phyloP scores from a whole-genome alignment of 2,113 vertebrate species.

The Colistium nudipinnis region DNA sequence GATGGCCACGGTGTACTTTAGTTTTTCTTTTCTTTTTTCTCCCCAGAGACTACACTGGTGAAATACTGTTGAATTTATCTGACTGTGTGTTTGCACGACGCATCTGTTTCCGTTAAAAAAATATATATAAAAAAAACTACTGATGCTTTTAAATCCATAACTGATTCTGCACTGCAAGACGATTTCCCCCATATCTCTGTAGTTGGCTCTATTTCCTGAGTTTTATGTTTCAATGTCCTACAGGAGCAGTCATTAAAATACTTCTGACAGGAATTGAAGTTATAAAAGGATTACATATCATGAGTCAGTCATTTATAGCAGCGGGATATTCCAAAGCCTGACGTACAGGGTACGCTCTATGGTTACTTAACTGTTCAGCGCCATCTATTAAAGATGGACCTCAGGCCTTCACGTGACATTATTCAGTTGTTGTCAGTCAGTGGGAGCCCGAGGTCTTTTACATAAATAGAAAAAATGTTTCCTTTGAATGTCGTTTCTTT shows the following conservation, averaged over 20 bases:
- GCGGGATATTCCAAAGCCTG: neutral
- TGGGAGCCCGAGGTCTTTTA: slow-evolving; percentile 26
- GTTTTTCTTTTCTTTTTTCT: neutral
- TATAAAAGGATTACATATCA: neutral
- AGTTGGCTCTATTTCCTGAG: neutral
- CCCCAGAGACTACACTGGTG: neutral
- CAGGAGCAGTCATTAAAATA: neutral
- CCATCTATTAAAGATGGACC: too few species aligned
- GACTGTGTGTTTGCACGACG: neutral
- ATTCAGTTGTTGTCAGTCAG: slow-evolving; percentile 19
- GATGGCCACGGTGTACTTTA: slow-evolving; percentile 24
- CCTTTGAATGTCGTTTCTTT: slow-evolving; percentile 16
- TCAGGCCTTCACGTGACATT: slow-evolving; percentile 12
- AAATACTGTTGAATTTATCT: neutral
- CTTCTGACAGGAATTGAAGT: neutral
- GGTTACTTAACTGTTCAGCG: neutral
- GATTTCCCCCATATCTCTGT: neutral
- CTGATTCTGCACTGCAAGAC: neutral
- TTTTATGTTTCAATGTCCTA: neutral
- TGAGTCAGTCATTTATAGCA: neutral
- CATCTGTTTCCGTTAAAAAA: neutral
- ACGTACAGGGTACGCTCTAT: neutral
- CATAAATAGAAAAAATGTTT: slow-evolving; percentile 23
- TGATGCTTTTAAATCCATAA: neutral
- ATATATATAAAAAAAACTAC: neutral